A percentile compares a stretch with the other conserved stretches of the same genome.
These are phyloP conservation scores for Drosophila incognita DNA, from an alignment of 2,888 invertebrate species.

Conservation along the genomic window DNA sequence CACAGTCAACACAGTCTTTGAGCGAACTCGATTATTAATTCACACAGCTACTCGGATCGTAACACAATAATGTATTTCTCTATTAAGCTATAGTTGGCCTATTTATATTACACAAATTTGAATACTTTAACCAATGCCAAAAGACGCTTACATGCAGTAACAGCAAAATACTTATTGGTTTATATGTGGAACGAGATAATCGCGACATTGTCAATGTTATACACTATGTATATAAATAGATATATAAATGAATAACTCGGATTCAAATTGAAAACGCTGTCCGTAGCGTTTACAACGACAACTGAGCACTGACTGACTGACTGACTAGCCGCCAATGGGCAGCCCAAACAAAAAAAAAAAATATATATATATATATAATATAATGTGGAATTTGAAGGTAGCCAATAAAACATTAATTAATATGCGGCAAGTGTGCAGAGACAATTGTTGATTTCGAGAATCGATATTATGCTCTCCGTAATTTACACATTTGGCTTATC, in stretches of 20 bases:
- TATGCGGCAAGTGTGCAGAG: conserved; percentile 55
- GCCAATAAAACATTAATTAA: conserved; percentile 59
- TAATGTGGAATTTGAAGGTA: conserved; percentile 49
- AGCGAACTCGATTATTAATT: background rate
- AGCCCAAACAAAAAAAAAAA: conserved; percentile 8
- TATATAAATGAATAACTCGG: conserved; percentile 23
- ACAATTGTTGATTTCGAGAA: conserved; percentile 42
- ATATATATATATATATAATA: background rate
- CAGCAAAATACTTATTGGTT: conserved; percentile 49
- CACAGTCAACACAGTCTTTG: background rate
- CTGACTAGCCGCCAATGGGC: conserved; percentile 10
- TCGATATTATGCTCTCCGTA: background rate
- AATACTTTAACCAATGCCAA: background rate
- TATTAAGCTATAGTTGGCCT: background rate
- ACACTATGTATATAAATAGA: conserved; percentile 14
- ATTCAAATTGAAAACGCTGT: conserved; percentile 41
- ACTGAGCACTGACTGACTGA: conserved; percentile 46
- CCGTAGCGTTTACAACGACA: conserved; percentile 37
- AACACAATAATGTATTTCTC: background rate
- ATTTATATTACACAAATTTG: background rate
- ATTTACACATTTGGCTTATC: background rate
- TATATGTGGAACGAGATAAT: conserved; percentile 50
- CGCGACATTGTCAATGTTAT: conserved; percentile 56
- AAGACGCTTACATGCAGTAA: conserved; percentile 62
- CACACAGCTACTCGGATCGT: background rate